Conservation (phyloP, 2,797 vertebrate genomes). For the Pyrocephalus nanus region DNA sequence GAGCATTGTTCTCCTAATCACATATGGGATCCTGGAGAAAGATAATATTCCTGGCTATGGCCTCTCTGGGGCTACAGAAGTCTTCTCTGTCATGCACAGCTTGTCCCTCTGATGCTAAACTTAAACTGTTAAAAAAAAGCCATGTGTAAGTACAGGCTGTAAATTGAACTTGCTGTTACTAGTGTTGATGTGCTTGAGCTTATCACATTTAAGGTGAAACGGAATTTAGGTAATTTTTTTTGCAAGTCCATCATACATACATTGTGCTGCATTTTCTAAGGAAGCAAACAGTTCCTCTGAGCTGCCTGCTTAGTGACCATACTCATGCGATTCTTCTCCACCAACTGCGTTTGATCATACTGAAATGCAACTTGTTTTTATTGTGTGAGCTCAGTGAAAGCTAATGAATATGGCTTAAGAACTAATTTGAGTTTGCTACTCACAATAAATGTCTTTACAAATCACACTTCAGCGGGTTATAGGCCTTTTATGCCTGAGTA, state of each 20-base stretch:
- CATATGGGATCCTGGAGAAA: background rate
- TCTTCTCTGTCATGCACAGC: background rate
- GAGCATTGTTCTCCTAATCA: slow-evolving; percentile 2
- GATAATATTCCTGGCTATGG: background rate
- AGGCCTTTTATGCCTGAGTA: background rate
- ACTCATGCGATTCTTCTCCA: background rate
- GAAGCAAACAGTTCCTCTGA: background rate
- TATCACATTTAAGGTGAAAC: background rate
- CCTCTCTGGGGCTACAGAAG: background rate
- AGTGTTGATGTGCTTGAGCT: background rate
- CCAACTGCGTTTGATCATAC: background rate
- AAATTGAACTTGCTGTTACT: background rate
- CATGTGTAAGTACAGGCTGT: background rate
- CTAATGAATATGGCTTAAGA: background rate
- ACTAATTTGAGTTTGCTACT: background rate
- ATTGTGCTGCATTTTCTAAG: background rate
- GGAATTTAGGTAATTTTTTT: background rate
- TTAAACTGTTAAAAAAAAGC: background rate
- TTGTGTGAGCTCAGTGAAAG: background rate
- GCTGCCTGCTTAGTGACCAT: background rate
- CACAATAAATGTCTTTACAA: background rate
- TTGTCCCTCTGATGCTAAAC: background rate
- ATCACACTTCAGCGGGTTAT: background rate
- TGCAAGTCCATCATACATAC: background rate
- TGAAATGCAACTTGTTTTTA: background rate